A percentile compares a stretch with the other conserved stretches of the same genome.
phyloP scores from a whole-genome alignment of 2,888 invertebrate species.

The Metacarcinus magister region DNA sequence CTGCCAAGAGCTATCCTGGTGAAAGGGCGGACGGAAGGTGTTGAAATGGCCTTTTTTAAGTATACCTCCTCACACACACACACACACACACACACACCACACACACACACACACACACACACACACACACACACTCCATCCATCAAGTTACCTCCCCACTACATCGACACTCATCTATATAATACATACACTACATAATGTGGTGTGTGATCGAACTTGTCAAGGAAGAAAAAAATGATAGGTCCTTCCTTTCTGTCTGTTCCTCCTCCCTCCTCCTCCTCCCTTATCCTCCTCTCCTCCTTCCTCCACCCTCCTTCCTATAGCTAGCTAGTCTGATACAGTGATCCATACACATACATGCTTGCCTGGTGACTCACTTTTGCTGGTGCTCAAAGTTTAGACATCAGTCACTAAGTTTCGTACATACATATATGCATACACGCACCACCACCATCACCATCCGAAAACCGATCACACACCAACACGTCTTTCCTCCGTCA shows the following conservation, averaged over 20 bases:
- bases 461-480: no score
- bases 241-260: background rate
- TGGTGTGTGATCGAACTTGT: background rate
- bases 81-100: background rate
- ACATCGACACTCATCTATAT: no score
- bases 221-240: background rate
- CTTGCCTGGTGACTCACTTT: background rate
- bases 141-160: no score
- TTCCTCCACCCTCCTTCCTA: background rate
- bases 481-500: background rate
- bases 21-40: background rate
- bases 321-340: background rate
- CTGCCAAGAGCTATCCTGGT: background rate
- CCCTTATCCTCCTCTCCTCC: background rate
- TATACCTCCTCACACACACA: background rate
- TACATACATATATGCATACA: background rate
- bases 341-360: constrained; percentile 1
- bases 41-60: background rate
- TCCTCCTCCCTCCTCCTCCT: background rate
- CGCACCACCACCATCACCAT: background rate
- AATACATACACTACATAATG: no score
- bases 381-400: background rate
- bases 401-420: background rate
- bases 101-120: no score
- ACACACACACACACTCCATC: no score